Conservation (phyloP, 2,113 vertebrate species). For the Apodemus sylvaticus region DNA sequence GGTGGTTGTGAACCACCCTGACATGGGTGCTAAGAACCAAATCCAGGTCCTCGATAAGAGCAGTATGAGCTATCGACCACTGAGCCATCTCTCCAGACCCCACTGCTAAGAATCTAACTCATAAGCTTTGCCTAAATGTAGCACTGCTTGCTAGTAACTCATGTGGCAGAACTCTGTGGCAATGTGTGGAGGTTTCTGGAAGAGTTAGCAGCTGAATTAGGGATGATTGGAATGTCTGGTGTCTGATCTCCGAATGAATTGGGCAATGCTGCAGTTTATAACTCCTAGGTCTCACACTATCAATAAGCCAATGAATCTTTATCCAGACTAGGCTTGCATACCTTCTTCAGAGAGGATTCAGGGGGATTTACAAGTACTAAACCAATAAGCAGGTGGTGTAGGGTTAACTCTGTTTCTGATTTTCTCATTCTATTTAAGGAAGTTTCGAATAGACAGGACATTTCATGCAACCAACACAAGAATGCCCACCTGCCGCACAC, state of each 20-base stretch:
- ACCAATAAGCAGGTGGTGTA: not conserved
- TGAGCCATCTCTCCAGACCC: not conserved
- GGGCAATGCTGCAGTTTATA: not conserved
- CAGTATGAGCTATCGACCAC: no score
- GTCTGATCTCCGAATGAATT: not conserved
- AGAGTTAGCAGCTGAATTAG: not conserved
- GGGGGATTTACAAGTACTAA: not conserved
- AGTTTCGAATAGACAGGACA: not conserved
- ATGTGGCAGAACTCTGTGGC: not conserved
- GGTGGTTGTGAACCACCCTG: not conserved
- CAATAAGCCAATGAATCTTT: not conserved
- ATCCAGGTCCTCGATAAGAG: not conserved
- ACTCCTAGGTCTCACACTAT: not conserved
- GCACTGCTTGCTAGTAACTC: constrained; percentile 9
- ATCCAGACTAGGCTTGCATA: not conserved
- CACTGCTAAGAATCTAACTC: constrained; percentile 6
- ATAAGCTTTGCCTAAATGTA: not conserved
- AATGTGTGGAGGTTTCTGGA: not conserved
- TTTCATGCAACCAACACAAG: not conserved
- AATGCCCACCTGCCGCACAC: not conserved
- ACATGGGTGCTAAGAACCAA: not conserved
- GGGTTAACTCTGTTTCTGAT: not conserved
- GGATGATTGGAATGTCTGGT: not conserved
- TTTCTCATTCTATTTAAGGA: not conserved
- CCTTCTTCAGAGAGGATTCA: not conserved